phyloP scores from a whole-genome alignment of 2,113 vertebrate genomes.

The Myocastor coypus region DNA sequence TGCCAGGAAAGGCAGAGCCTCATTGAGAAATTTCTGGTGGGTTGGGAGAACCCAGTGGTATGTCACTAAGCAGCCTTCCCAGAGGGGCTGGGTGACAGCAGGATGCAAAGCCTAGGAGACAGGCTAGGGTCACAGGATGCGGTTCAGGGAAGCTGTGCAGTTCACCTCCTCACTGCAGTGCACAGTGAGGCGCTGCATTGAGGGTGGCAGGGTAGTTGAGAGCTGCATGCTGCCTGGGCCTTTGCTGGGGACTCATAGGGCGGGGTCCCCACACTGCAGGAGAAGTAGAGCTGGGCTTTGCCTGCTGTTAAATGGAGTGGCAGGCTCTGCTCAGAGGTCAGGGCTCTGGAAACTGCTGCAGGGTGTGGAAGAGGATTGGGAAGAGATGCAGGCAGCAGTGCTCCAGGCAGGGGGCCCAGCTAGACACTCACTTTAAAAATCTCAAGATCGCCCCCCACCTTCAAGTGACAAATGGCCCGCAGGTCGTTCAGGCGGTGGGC shows the following conservation, averaged over 20 bases:
- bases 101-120: not conserved
- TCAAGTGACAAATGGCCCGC: no score
- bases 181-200: not conserved
- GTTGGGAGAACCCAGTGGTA: not conserved
- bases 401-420: not conserved
- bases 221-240: not conserved
- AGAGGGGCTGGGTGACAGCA: no score
- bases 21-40: not conserved
- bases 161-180: not conserved
- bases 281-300: not conserved
- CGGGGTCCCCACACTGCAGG: no score
- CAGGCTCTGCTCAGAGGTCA: no score
- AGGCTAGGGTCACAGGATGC: not conserved
- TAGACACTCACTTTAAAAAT: no score
- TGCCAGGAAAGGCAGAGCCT: not conserved
- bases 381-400: not conserved
- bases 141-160: not conserved
- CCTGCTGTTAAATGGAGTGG: not conserved
- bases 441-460: slow-evolving; percentile 34
- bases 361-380: not conserved
- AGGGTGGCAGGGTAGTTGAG: no score
- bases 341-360: not conserved
- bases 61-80: not conserved
- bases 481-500: no score
- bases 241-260: no score